These are phyloP conservation scores for Sebastes itinus DNA, from an alignment of 2,797 vertebrate species.

Conservation along the genomic window DNA sequence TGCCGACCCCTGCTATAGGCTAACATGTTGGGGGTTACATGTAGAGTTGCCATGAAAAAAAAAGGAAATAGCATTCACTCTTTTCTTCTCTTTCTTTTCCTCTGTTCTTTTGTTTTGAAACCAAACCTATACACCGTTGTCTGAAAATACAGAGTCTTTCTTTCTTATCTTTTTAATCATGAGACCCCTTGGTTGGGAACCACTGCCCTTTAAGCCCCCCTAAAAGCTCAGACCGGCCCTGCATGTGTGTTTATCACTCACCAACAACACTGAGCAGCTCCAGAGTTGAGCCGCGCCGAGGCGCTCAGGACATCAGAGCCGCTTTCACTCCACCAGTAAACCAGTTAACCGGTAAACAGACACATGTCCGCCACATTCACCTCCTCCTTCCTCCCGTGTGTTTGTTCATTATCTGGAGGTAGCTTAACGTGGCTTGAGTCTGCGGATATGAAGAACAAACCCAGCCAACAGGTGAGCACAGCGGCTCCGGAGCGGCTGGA, in stretches of 20 bases:
- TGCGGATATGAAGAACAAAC: conserved; percentile 48
- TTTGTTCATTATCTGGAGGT: background rate
- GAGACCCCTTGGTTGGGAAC: background rate
- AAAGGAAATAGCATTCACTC: no score
- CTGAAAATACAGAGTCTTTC: no score
- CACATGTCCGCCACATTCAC: conserved; percentile 27
- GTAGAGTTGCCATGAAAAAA: no score
- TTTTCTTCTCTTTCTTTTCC: no score
- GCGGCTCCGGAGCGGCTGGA: conserved; percentile 11
- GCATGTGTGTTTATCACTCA: background rate
- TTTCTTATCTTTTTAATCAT: no score
- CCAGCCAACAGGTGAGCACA: background rate
- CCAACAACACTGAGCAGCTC: background rate
- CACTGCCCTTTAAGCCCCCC: background rate
- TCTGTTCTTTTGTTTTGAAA: no score
- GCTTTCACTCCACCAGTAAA: rapidly evolving
- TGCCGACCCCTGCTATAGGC: no score
- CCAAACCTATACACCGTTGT: no score
- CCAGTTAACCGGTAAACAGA: conserved; percentile 23
- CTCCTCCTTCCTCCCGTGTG: background rate
- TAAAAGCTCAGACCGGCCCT: background rate
- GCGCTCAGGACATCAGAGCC: background rate
- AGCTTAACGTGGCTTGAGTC: background rate
- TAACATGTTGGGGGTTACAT: no score
- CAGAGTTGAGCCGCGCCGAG: background rate